phyloP scores from a whole-genome alignment of 2,888 invertebrate genomes.

The Congeria kusceri region DNA sequence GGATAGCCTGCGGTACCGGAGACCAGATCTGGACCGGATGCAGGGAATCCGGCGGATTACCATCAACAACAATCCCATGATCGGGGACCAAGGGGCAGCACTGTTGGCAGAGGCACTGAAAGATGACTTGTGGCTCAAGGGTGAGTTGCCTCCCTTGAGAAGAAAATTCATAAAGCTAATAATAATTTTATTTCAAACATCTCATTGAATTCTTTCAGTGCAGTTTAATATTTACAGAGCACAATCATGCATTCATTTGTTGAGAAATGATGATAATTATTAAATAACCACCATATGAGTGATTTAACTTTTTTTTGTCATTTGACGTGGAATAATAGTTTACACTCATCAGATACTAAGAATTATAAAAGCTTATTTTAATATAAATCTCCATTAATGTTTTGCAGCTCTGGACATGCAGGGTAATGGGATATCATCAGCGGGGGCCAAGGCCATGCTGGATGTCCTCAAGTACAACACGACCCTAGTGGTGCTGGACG shows the following conservation, averaged over 20 bases:
- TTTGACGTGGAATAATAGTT: too few relatives aligned
- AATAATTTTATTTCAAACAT: too few relatives aligned
- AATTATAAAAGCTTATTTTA: too few relatives aligned
- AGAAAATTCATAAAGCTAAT: too few relatives aligned
- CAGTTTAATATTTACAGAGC: too few relatives aligned
- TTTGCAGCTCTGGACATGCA: conserved; percentile 84
- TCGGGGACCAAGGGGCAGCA: conserved; percentile 83
- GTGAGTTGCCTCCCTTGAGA: conserved; percentile 59
- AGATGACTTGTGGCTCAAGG: conserved; percentile 86
- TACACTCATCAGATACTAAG: too few relatives aligned
- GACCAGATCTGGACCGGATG: conserved; percentile 85
- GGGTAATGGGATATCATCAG: conserved; percentile 82
- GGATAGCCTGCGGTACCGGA: conserved; percentile 84
- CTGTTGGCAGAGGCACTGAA: conserved; percentile 84
- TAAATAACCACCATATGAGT: too few relatives aligned
- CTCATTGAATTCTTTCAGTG: too few relatives aligned
- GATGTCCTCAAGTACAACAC: conserved; percentile 85
- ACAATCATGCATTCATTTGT: too few relatives aligned
- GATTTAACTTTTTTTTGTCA: too few relatives aligned
- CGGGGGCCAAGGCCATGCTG: conserved; percentile 82
- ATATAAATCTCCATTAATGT: too few relatives aligned
- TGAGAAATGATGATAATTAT: too few relatives aligned
- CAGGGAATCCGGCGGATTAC: conserved; percentile 84
- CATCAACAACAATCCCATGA: conserved; percentile 83
- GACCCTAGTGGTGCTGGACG: conserved; percentile 84